Evolutionary conservation across 1,140 invertebrate species (phyloP).

Genomic region (Campoletis sonorensis): DNA sequence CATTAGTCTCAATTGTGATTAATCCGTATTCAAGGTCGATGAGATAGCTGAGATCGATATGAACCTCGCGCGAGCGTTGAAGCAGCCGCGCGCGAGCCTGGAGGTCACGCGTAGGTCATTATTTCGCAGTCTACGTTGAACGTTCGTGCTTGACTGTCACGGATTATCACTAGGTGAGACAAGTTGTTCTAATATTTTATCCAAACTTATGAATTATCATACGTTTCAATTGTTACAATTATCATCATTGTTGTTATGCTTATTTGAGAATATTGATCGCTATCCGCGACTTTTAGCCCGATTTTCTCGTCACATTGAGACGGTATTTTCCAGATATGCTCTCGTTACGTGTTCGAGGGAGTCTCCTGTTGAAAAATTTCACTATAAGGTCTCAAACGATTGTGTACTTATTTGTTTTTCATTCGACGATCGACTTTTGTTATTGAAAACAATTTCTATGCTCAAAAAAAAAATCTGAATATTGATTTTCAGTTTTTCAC

Average conservation of each 20-base stretch:
- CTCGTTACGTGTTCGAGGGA: conserved; percentile 49
- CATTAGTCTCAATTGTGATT: neutral
- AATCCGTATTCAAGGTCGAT: neutral
- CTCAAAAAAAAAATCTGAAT: neutral
- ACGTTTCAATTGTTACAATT: conserved; percentile 13
- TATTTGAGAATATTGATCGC: conserved; percentile 25
- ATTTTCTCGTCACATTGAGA: conserved; percentile 32
- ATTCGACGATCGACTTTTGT: neutral
- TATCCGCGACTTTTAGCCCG: neutral
- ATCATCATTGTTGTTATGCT: neutral
- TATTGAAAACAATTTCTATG: neutral
- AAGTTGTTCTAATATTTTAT: conserved; percentile 22
- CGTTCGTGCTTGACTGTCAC: conserved; percentile 51
- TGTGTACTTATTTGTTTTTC: conserved; percentile 10
- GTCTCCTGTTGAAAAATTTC: conserved; percentile 46
- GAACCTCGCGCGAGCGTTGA: conserved; percentile 1
- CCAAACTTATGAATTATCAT: neutral
- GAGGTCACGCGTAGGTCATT: conserved; percentile 64
- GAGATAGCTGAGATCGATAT: conserved; percentile 6
- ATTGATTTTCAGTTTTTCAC: neutral
- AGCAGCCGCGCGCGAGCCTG: conserved; percentile 14
- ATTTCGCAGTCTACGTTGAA: conserved; percentile 58
- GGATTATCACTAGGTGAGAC: conserved; percentile 54
- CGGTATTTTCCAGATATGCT: conserved; percentile 50
- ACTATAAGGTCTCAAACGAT: conserved; percentile 51